phyloP scores from a whole-genome alignment of 1,140 invertebrate genomes.

The Ostrea denselamellosa region DNA sequence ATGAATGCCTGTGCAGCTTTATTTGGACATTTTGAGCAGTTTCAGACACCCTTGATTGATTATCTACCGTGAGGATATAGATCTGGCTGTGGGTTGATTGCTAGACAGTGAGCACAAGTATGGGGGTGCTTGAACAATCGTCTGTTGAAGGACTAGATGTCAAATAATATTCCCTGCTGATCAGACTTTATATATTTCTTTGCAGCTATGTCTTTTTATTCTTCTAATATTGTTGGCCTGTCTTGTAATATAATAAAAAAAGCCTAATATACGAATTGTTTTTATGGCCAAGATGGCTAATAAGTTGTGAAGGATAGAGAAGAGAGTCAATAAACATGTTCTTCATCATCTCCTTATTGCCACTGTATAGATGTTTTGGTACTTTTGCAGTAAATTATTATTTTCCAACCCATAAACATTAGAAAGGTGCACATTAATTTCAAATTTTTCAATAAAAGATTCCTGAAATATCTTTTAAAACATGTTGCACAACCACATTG shows the following conservation, averaged over 20 bases:
- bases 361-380: neutral
- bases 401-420: no score
- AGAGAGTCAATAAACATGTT: slow-evolving; percentile 5
- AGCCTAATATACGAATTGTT: neutral
- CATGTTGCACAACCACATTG: no score
- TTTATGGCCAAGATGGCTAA: slow-evolving; percentile 3
- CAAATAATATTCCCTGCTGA: slow-evolving; percentile 4
- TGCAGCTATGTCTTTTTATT: neutral
- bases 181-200: neutral
- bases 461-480: no score
- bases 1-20: neutral
- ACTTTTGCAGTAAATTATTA: neutral
- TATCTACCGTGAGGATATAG: neutral
- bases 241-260: slow-evolving; percentile 5
- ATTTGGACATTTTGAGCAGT: slow-evolving; percentile 2
- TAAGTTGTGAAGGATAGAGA: neutral
- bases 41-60: neutral
- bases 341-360: no score
- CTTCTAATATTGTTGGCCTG: neutral
- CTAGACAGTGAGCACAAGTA: neutral
- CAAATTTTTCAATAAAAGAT: no score
- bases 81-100: neutral
- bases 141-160: neutral
- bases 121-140: neutral
- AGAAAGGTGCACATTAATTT: no score